Percentiles rank a stretch among this genome's conserved stretches.
Conservation (phyloP, 2,113 vertebrate genomes). For the Danionella cerebrum region DNA sequence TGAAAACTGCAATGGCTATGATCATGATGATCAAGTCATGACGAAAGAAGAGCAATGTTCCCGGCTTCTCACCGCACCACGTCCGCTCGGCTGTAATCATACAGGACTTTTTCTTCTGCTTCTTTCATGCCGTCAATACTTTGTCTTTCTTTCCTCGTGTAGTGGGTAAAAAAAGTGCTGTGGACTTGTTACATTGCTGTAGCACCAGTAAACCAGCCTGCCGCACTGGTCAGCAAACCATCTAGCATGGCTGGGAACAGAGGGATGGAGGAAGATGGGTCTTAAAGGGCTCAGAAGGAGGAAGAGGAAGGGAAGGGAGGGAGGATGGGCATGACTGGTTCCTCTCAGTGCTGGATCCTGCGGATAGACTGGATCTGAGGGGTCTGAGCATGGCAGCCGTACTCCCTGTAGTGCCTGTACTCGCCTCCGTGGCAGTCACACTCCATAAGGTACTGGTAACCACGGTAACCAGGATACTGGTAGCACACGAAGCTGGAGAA, state of each 20-base stretch:
- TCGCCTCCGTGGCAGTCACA: slow-evolving; percentile 83
- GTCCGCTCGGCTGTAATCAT: background rate
- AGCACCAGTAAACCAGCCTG: slow-evolving; percentile 51
- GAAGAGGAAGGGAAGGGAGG: slow-evolving; percentile 31
- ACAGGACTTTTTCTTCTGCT: slow-evolving; percentile 39
- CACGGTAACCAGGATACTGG: slow-evolving; percentile 93
- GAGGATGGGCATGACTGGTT: slow-evolving; percentile 37
- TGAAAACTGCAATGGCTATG: slow-evolving; percentile 53
- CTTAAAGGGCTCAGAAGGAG: slow-evolving; percentile 30
- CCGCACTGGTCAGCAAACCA: slow-evolving; percentile 40
- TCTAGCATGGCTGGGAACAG: slow-evolving; percentile 35
- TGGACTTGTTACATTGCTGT: slow-evolving; percentile 49
- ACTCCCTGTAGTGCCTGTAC: slow-evolving; percentile 93
- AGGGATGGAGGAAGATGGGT: slow-evolving; percentile 34
- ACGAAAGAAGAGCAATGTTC: slow-evolving; percentile 43
- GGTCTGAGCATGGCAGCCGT: slow-evolving; percentile 88
- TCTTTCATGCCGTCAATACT: slow-evolving; percentile 30
- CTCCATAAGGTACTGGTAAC: slow-evolving; percentile 94
- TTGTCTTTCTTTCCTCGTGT: slow-evolving; percentile 34
- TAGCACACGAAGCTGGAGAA: slow-evolving; percentile 85
- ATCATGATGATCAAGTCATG: slow-evolving; percentile 33
- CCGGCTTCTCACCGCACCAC: slow-evolving; percentile 33
- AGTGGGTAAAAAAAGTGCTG: slow-evolving; percentile 48
- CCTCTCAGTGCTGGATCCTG: slow-evolving; percentile 86
- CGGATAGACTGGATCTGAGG: slow-evolving; percentile 93